Conservation (phyloP, 2,113 vertebrate species). For the Psettodes erumei region DNA sequence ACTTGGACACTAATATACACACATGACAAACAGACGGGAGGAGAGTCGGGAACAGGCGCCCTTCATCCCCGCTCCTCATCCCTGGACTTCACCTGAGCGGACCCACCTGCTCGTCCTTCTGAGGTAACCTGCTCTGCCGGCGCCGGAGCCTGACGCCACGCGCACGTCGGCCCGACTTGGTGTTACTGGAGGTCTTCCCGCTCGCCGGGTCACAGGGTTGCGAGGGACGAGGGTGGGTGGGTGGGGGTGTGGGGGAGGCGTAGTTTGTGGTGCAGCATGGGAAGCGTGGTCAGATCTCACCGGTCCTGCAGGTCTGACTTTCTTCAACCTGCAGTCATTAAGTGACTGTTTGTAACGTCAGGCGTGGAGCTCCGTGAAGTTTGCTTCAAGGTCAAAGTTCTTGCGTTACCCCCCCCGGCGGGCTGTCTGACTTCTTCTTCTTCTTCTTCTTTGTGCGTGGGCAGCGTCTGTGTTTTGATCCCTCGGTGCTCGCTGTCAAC, state of each 20-base stretch:
- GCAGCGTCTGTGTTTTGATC: conserved; percentile 60
- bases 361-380: too few species aligned
- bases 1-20: conserved; percentile 34
- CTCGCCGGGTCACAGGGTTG: not conserved
- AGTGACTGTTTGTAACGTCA: not conserved
- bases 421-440: too few species aligned
- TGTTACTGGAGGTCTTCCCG: not conserved
- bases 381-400: not conserved
- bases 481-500: conserved; percentile 60
- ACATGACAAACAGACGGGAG: conserved; percentile 23
- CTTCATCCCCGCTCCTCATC: not conserved
- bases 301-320: not conserved
- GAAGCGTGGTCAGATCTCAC: not conserved
- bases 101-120: not conserved
- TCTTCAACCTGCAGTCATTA: not conserved
- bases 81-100: not conserved
- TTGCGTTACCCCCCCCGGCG: not conserved
- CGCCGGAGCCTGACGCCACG: not conserved
- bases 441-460: too few species aligned
- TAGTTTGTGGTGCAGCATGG: not conserved
- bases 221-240: not conserved
- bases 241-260: not conserved
- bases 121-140: conserved; percentile 45
- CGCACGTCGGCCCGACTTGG: not conserved
- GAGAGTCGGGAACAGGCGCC: not conserved